Evolutionary conservation across 2,113 vertebrate genomes (phyloP).

Genomic region (Oryzias melastigma): DNA sequence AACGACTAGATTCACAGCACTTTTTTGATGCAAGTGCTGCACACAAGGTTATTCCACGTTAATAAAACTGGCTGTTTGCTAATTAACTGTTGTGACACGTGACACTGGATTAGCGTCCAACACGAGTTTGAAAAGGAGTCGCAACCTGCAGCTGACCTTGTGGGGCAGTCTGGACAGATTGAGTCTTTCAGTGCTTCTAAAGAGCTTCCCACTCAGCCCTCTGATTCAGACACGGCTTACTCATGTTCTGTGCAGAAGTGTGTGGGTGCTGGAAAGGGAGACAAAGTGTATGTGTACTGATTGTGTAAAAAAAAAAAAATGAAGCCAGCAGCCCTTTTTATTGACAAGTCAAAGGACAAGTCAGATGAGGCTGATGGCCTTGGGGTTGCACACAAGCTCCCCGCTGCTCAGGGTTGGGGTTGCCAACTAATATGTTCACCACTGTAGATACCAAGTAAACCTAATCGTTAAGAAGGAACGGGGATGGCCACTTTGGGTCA

Average conservation of each 20-base stretch:
- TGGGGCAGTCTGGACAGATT: constrained; percentile 11
- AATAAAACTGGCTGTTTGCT: too few relatives aligned
- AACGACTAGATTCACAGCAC: too few relatives aligned
- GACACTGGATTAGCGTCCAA: too few relatives aligned
- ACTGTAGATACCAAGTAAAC: too few relatives aligned
- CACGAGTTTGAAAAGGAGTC: too few relatives aligned
- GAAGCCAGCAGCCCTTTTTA: constrained; percentile 25
- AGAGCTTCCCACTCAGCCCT: constrained; percentile 12
- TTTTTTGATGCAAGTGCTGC: too few relatives aligned
- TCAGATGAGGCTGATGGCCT: constrained; percentile 43
- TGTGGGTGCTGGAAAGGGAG: constrained; percentile 17
- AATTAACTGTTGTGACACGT: too few relatives aligned
- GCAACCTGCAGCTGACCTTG: neutral
- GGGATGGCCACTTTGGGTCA: too few relatives aligned
- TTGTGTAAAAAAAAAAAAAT: constrained; percentile 42
- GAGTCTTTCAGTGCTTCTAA: neutral
- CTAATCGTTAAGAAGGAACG: too few relatives aligned
- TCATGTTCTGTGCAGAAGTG: constrained; percentile 13
- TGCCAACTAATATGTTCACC: neutral
- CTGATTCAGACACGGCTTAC: constrained; percentile 21
- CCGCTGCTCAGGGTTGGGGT: neutral
- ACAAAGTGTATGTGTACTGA: constrained; percentile 53
- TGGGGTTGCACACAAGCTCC: constrained; percentile 25
- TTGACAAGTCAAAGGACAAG: constrained; percentile 61
- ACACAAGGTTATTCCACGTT: too few relatives aligned